A percentile compares a stretch with the other conserved stretches of the same genome.
phyloP scores from a whole-genome alignment of 1,140 invertebrate genomes.

The Bombus sibiricus region DNA sequence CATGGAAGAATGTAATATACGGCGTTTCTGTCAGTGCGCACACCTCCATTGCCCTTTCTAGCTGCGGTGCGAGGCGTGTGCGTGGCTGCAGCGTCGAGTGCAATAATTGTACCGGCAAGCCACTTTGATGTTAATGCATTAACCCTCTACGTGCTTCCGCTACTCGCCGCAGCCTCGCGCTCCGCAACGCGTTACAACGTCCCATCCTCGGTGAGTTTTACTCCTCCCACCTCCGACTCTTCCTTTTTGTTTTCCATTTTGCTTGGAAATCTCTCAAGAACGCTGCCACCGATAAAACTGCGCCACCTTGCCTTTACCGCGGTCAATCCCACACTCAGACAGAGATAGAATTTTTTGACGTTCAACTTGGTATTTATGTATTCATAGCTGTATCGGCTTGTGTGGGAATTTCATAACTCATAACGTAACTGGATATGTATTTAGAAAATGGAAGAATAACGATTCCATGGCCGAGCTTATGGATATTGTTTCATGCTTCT shows the following conservation, averaged over 20 bases:
- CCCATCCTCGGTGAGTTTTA: not conserved
- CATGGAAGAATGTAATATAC: constrained; percentile 73
- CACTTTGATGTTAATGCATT: constrained; percentile 79
- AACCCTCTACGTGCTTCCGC: constrained; percentile 65
- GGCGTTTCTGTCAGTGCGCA: constrained; percentile 27
- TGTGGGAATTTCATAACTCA: too few species aligned
- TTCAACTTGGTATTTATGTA: not conserved
- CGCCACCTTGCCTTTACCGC: not conserved
- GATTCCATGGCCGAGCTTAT: too few species aligned
- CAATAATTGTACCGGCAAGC: constrained; percentile 76
- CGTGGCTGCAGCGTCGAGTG: constrained; percentile 64
- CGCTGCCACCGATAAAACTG: not conserved
- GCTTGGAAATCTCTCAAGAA: constrained; percentile 20
- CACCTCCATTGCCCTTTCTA: constrained; percentile 3
- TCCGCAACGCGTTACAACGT: constrained; percentile 8
- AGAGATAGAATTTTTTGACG: not conserved
- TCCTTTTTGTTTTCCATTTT: constrained; percentile 24
- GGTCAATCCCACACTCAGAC: not conserved
- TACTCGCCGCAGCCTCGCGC: constrained; percentile 38
- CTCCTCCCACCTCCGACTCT: not conserved
- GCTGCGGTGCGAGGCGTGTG: not conserved
- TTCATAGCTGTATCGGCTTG: not conserved
- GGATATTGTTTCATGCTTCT: too few species aligned
- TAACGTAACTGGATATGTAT: too few species aligned
- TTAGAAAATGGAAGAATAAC: too few species aligned